Evolutionary conservation across 2,113 vertebrate species (phyloP).

Genomic region (Myocastor coypus): DNA sequence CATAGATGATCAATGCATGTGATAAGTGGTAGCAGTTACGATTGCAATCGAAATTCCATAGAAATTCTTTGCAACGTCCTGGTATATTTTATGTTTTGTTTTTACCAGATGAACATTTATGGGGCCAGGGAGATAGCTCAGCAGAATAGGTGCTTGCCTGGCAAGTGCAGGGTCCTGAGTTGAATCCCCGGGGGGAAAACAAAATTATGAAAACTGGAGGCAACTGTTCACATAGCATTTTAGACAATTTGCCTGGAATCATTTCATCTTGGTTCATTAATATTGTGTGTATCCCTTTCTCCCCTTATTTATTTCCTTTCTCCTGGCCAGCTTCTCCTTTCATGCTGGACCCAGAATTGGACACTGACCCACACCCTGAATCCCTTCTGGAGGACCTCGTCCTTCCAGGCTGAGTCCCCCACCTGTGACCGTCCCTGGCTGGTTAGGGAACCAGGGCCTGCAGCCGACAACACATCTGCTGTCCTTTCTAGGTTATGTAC

Average conservation of each 20-base stretch:
- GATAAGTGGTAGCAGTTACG: not conserved
- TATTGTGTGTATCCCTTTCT: not conserved
- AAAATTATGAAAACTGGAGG: not conserved
- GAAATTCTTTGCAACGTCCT: not conserved
- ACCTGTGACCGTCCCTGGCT: not conserved
- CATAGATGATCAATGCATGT: not conserved
- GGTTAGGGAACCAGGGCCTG: rapidly evolving
- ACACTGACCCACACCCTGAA: not conserved
- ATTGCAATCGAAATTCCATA: not conserved
- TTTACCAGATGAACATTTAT: not conserved
- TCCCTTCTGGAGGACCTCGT: rapidly evolving
- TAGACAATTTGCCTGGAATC: not conserved
- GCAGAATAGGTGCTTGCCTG: too few species aligned
- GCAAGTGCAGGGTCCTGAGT: too few species aligned
- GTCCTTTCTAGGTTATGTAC: not conserved
- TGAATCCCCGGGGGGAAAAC: too few species aligned
- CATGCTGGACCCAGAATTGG: not conserved
- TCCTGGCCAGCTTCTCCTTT: not conserved
- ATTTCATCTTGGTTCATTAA: not conserved
- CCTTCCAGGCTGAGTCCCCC: too few species aligned
- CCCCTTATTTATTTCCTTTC: not conserved
- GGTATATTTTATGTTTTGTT: not conserved
- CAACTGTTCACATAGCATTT: not conserved
- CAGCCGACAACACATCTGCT: not conserved
- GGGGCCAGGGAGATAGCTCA: too few species aligned